These are phyloP conservation scores for Aegotheles bennettii DNA, from an alignment of 2,113 vertebrate genomes.

Conservation along the genomic window DNA sequence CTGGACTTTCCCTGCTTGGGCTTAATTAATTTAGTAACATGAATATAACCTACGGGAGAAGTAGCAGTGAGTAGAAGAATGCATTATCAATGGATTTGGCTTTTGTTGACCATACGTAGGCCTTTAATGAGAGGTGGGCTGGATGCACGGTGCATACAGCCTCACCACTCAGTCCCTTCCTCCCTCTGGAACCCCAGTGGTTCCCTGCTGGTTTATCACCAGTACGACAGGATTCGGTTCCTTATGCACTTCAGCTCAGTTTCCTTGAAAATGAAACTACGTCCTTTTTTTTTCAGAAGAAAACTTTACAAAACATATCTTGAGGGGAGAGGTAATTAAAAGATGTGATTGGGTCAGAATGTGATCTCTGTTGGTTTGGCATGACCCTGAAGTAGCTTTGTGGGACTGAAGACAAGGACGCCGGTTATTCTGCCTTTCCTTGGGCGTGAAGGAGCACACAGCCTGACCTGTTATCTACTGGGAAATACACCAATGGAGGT, in stretches of 20 bases:
- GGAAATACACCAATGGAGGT: neutral
- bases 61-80: neutral
- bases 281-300: neutral
- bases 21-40: neutral
- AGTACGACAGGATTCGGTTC: neutral
- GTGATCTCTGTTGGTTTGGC: neutral
- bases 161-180: neutral
- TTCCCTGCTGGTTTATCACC: neutral
- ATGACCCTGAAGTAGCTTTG: neutral
- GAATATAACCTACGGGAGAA: neutral
- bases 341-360: neutral
- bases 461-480: neutral
- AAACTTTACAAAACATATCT: neutral
- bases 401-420: neutral
- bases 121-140: neutral
- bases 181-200: accelerated
- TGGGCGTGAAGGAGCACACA: neutral
- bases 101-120: accelerated
- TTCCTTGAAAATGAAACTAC: neutral
- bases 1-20: neutral
- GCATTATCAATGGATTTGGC: neutral
- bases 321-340: neutral
- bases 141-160: accelerated
- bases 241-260: neutral
- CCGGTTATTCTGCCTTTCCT: neutral